phyloP scores from a whole-genome alignment of 2,113 vertebrate genomes.

The Nicator chloris region DNA sequence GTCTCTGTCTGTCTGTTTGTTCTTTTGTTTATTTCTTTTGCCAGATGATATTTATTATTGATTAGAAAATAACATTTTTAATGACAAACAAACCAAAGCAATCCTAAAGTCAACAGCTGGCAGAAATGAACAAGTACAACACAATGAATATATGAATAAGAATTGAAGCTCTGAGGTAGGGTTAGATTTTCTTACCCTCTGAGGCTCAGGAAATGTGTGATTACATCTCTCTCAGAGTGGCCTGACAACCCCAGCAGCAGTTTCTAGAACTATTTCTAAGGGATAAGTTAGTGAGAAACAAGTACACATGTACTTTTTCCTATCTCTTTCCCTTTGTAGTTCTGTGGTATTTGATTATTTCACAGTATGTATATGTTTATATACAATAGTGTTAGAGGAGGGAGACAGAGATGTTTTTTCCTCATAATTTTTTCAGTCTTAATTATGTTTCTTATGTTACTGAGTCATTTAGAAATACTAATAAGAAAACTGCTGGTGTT shows the following conservation, averaged over 20 bases:
- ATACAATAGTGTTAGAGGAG: neutral
- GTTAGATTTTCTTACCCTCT: neutral
- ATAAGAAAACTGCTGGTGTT: neutral
- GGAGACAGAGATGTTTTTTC: neutral
- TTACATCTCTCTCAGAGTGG: neutral
- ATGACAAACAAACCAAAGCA: conserved; percentile 47
- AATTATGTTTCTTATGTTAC: neutral
- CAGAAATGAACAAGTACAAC: conserved; percentile 27
- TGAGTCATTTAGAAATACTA: neutral
- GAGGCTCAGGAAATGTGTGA: neutral
- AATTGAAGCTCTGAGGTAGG: neutral
- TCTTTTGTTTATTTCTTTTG: conserved; percentile 15
- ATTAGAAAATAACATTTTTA: conserved; percentile 47
- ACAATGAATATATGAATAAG: conserved; percentile 58
- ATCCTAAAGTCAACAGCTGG: conserved; percentile 52
- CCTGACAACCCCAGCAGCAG: neutral
- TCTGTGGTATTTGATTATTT: neutral
- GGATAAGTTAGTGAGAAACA: neutral
- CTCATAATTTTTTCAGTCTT: neutral
- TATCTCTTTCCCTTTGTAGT: neutral
- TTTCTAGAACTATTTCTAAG: neutral
- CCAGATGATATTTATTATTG: conserved; percentile 50
- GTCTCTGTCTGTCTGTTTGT: neutral
- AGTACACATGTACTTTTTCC: neutral
- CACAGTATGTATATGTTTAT: neutral